Percentiles rank a stretch among this genome's conserved stretches.
Evolutionary conservation across 2,797 vertebrate species (phyloP).

Genomic region (Semotilus atromaculatus): DNA sequence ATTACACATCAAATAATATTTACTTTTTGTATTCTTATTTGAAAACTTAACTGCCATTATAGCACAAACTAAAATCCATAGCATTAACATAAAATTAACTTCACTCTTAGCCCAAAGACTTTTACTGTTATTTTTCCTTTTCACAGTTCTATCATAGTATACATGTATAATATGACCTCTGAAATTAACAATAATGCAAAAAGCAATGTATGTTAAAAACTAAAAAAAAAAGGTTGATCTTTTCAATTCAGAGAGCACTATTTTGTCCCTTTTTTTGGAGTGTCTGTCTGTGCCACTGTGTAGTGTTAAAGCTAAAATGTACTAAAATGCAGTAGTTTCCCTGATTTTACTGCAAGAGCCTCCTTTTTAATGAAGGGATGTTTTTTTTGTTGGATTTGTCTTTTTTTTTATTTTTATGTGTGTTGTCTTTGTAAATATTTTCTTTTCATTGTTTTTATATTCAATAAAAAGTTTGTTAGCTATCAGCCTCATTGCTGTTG

Average conservation of each 20-base stretch:
- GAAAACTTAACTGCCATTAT: not conserved
- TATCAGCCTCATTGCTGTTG: not conserved
- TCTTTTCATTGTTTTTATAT: conserved; percentile 26
- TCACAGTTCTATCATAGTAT: not conserved
- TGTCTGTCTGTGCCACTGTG: conserved; percentile 32
- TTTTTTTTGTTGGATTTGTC: not conserved
- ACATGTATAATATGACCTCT: not conserved
- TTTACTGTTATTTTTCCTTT: not conserved
- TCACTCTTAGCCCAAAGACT: conserved; percentile 25
- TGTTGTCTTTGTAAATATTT: conserved; percentile 36
- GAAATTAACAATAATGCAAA: not conserved
- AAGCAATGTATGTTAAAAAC: not conserved
- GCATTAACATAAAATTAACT: too few species aligned
- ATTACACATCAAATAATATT: not conserved
- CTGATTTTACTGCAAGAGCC: conserved; percentile 10
- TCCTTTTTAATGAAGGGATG: conserved; percentile 7
- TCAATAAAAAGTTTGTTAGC: conserved; percentile 23
- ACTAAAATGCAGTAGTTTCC: conserved; percentile 24
- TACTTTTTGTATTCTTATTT: conserved; percentile 1
- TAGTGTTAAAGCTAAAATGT: conserved; percentile 21
- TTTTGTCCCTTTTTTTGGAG: conserved; percentile 7
- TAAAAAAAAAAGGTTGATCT: not conserved
- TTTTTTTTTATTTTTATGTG: conserved; percentile 1
- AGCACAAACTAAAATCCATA: not conserved
- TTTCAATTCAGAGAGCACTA: conserved; percentile 36